A percentile compares a stretch with the other conserved stretches of the same genome.
Evolutionary conservation across 1,140 invertebrate species (phyloP).

Genomic region (Zaprionus africanus): DNA sequence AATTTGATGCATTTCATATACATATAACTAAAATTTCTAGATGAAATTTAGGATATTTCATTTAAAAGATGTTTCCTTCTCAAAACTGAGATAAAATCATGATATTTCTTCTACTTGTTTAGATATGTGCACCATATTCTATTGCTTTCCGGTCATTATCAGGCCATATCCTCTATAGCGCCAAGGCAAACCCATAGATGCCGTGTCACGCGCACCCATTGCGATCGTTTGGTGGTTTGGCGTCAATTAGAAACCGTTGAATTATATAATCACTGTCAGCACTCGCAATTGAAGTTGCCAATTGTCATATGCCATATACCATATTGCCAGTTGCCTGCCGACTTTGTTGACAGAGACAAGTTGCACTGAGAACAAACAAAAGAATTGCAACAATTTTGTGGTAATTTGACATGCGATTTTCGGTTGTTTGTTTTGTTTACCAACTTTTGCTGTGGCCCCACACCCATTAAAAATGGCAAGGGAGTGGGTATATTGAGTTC

Average conservation of each 20-base stretch:
- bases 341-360: constrained; percentile 13
- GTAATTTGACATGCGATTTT: constrained; percentile 36
- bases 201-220: constrained; percentile 25
- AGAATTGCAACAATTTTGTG: constrained; percentile 51
- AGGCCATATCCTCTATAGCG: constrained; percentile 22
- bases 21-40: neutral
- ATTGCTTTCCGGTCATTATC: constrained; percentile 5
- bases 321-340: neutral
- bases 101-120: neutral
- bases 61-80: neutral
- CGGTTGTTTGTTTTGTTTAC: neutral
- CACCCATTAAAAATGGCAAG: neutral
- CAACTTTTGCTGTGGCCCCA: neutral
- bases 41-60: neutral
- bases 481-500: neutral
- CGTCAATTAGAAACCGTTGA: constrained; percentile 23
- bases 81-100: neutral
- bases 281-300: neutral
- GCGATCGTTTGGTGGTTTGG: constrained; percentile 1
- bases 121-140: neutral
- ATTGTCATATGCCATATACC: neutral
- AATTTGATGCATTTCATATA: neutral
- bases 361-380: constrained; percentile 1
- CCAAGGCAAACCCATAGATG: constrained; percentile 7
- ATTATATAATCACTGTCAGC: constrained; percentile 28